Base-by-base conservation (phyloP, 2,797 vertebrate species). In the Macropus fuliginosus region DNA sequence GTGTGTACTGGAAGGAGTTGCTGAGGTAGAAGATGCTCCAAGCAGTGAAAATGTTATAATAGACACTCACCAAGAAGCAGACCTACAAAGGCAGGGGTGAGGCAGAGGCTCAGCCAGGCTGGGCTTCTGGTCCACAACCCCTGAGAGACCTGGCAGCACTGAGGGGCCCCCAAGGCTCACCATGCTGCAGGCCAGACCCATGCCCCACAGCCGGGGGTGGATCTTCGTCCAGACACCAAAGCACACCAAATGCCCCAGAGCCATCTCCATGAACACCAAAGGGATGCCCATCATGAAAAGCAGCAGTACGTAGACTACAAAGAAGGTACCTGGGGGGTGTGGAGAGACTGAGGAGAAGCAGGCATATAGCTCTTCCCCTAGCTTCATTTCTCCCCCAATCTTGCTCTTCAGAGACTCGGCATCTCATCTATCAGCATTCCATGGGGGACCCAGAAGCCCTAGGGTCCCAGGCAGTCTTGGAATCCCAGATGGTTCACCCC, bases 1-100 rank as follows among this genome's bases (percentile, higher is more conserved):
- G n/a, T 9, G n/a, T 59, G 16, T 91, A 0, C 6, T 0, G 0
- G 6, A 97, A 97, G 89, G 96, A 96, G 34, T 91, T 55, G 81
- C 50, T 12, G n/a, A 97, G 94, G 62, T 95, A 97, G 66, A 34
- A 93, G 11, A 98, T 6, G 81, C 54, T 92, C 96, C 97, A 97
- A 90, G 94, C 91, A 50, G 91, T 0, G 50, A 96, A 8, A 24
- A 9, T 0, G 4, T 96, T 97, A 16, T 97, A 81, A 1, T 91
- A 97, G 31, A 92, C 0, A 57, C 59, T 95, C 28, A 97, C 0
- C 46, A 95, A 0, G 87, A 57, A 0, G 46, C 96, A 66, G 9
- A 89, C 95, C 97, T 97, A 31, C 0, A 55, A 14, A 94, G 46
- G 0, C 28, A 90, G 66, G 81, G 56, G 6, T 0, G 1, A 59